A percentile compares a stretch with the other conserved stretches of the same genome.
Conservation (phyloP, 2,888 invertebrate genomes). For the Apodemia duryi region DNA sequence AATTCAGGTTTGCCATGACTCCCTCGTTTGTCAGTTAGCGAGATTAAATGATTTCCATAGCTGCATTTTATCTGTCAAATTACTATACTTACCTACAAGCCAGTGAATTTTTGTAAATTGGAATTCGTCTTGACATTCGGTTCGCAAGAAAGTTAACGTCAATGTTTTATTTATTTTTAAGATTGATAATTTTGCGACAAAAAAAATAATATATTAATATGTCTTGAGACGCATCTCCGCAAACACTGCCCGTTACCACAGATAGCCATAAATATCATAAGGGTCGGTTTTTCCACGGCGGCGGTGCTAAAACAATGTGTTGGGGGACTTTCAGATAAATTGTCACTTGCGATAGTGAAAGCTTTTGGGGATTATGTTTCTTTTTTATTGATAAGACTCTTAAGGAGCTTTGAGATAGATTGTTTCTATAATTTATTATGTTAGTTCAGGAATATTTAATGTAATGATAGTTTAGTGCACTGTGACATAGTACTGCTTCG, state of each 20-base stretch:
- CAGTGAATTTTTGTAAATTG: no score
- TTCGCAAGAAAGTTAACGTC: no score
- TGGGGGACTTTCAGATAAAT: slow-evolving; percentile 49
- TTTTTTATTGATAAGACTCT: slow-evolving; percentile 33
- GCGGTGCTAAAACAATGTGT: slow-evolving; percentile 51
- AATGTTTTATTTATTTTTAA: no score
- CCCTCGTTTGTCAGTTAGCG: no score
- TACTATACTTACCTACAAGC: no score
- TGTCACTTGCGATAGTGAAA: slow-evolving; percentile 48
- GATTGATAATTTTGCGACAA: no score
- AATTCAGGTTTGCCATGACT: no score
- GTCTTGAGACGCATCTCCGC: slow-evolving; percentile 33
- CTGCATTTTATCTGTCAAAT: no score
- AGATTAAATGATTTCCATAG: no score
- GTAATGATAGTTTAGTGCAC: slow-evolving; percentile 3
- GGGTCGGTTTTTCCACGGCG: slow-evolving; percentile 43
- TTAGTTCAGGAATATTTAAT: slow-evolving; percentile 9
- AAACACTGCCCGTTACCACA: slow-evolving; percentile 26
- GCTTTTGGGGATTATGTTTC: slow-evolving; percentile 28
- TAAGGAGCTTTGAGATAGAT: slow-evolving; percentile 5
- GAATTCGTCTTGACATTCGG: no score
- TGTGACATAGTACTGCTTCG: not conserved
- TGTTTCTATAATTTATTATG: slow-evolving; percentile 10
- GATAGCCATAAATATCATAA: slow-evolving; percentile 61
- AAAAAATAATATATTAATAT: slow-evolving; percentile 1